Base-by-base conservation (phyloP, 1,140 invertebrate genomes). In the Proctacanthus coquilletti region DNA sequence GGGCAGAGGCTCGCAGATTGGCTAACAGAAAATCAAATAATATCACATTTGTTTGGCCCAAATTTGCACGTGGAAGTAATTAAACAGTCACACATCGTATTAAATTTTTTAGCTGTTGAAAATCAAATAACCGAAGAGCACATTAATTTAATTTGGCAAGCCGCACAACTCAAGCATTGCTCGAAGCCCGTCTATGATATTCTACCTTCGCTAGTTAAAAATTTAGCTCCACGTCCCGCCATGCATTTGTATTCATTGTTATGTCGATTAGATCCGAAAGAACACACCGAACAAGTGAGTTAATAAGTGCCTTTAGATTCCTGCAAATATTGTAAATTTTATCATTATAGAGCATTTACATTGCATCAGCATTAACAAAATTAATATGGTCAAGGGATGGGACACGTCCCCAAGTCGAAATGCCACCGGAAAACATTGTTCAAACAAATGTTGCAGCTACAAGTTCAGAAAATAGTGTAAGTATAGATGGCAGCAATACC, bases 61-160 rank as follows among this genome's bases (percentile, higher is more conserved):
- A 95, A 95, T 70, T 66, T 94, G 37, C 91, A 95, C 65, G 87
- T 93, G 21, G 89, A 94, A 68, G 79, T 85, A 59, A 64, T 95
- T 20, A 95, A 95, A 60, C 88, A 93, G 50, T 89, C 87, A 46
- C 89, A 93, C 55, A 80, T 92, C 44, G 80, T 94, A 33, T 63
- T 94, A 9, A 92, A 87, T 52, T 92, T 94, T 56, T 62, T 95
- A 17, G 89, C 89, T 0, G 81, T 89, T 60, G 87, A 94, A 58
- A 80, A 83, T 23, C 74, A 85, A 39, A 81, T 96, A 13, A 89
- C 83, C 1, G 79, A 84, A 32, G 84, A 88, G 42, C 86, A 96
- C 50, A 78, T 95, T 42, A 86, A 94, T 54, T 75, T 84, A 18
- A 89, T 96, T 31, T 95, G 89, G 89, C 77, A 81, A 50, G 84